These are phyloP conservation scores for Acanthosepion pharaonis DNA, from an alignment of 2,888 invertebrate genomes.

Conservation along the genomic window DNA sequence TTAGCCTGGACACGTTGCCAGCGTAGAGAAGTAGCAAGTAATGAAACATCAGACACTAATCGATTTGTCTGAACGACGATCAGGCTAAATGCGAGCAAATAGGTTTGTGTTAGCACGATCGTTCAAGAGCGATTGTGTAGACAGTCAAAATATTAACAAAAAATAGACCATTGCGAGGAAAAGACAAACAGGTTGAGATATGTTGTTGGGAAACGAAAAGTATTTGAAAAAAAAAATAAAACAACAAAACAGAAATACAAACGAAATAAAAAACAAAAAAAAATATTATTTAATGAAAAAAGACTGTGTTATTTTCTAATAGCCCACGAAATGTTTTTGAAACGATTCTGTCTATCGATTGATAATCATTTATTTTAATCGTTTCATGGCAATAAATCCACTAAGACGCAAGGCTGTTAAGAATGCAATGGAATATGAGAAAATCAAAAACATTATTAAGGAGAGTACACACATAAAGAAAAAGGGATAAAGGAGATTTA, in stretches of 20 bases:
- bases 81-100: not conserved
- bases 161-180: not conserved
- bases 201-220: not conserved
- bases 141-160: not conserved
- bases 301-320: too few relatives aligned
- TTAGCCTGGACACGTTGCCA: not conserved
- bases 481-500: too few relatives aligned
- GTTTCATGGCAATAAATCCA: too few relatives aligned
- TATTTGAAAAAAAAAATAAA: not conserved
- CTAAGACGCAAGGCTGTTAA: too few relatives aligned
- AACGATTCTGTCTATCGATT: too few relatives aligned
- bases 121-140: not conserved
- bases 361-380: too few relatives aligned
- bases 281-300: too few relatives aligned
- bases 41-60: not conserved
- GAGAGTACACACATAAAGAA: too few relatives aligned
- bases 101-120: not conserved
- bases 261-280: not conserved
- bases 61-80: not conserved
- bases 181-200: not conserved
- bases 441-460: too few relatives aligned
- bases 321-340: too few relatives aligned
- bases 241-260: not conserved
- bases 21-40: not conserved
- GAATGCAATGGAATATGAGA: too few relatives aligned